Percentiles rank a stretch among this genome's conserved stretches.
phyloP scores from a whole-genome alignment of 2,888 invertebrate species.

The Tineola bisselliella region DNA sequence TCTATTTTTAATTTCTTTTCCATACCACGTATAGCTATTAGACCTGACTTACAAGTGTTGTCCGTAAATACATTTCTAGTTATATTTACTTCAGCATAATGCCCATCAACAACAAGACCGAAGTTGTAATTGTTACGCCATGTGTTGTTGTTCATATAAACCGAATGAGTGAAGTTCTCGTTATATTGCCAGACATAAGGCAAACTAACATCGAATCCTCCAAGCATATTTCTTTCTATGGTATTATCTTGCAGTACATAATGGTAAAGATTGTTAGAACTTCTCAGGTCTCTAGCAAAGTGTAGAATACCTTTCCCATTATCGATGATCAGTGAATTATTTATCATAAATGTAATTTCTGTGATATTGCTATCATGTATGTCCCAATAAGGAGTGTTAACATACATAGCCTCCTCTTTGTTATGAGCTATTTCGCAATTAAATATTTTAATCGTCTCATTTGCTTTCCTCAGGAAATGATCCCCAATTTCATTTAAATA shows the following conservation, averaged over 20 bases:
- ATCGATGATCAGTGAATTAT: slow-evolving; percentile 83
- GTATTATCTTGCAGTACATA: slow-evolving; percentile 89
- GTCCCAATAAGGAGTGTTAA: slow-evolving; percentile 88
- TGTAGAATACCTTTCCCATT: slow-evolving; percentile 91
- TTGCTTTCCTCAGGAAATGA: slow-evolving; percentile 85
- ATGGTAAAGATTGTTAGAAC: slow-evolving; percentile 97
- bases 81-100: slow-evolving; percentile 90
- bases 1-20: slow-evolving; percentile 92
- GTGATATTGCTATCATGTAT: slow-evolving; percentile 86
- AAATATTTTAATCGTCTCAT: slow-evolving; percentile 84
- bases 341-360: slow-evolving; percentile 90
- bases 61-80: slow-evolving; percentile 85
- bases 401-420: slow-evolving; percentile 79
- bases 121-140: slow-evolving; percentile 90
- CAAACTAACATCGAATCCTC: slow-evolving; percentile 88
- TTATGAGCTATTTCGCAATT: slow-evolving; percentile 86
- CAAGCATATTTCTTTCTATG: slow-evolving; percentile 84
- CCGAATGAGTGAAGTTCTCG: slow-evolving; percentile 92
- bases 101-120: slow-evolving; percentile 87
- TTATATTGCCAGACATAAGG: slow-evolving; percentile 97
- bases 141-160: slow-evolving; percentile 86
- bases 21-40: slow-evolving; percentile 90
- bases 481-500: slow-evolving; percentile 87
- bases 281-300: slow-evolving; percentile 90
- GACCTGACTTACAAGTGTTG: slow-evolving; percentile 83